A percentile compares a stretch with the other conserved stretches of the same genome.
Evolutionary conservation across 2,797 vertebrate genomes (phyloP).

Genomic region (Geotrypetes seraphini): DNA sequence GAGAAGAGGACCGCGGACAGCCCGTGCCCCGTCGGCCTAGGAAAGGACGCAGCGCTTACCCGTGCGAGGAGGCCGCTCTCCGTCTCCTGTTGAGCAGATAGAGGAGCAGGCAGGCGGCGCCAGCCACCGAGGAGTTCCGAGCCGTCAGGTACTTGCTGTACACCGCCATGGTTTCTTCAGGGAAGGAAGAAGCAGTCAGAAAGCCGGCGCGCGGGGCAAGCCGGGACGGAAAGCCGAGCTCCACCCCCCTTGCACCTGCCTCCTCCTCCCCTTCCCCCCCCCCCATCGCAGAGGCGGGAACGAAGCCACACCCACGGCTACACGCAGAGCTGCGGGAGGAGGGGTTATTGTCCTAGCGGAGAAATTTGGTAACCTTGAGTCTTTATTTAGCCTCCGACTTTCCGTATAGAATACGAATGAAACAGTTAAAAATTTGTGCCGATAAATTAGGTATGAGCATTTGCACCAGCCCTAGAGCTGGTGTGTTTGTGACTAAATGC

Average conservation of each 20-base stretch:
- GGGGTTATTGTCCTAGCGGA: no score
- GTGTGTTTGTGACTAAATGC: no score
- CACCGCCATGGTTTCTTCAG: slow-evolving; percentile 67
- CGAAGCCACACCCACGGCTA: no score
- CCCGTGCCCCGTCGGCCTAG: neutral
- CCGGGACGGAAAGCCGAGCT: neutral
- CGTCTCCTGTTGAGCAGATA: slow-evolving; percentile 62
- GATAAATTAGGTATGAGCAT: no score
- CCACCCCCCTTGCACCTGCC: neutral
- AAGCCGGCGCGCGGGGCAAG: neutral
- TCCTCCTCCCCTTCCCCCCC: neutral
- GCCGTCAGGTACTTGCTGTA: slow-evolving; percentile 81
- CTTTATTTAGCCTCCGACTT: no score
- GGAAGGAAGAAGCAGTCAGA: neutral
- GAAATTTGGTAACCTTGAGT: no score
- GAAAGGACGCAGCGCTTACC: slow-evolving; percentile 43
- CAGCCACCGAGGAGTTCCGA: slow-evolving; percentile 72
- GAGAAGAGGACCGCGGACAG: no score
- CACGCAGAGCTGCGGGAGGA: no score
- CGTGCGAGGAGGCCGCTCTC: slow-evolving; percentile 28
- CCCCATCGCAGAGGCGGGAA: no score
- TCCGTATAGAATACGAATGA: no score
- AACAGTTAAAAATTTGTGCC: no score
- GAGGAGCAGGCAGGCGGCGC: slow-evolving; percentile 62
- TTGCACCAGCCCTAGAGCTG: no score